Evolutionary conservation across 2,888 invertebrate genomes (phyloP), one percentile per base, ranked within the genome.

Genomic region (Branchipolynoe longqiensis): DNA sequence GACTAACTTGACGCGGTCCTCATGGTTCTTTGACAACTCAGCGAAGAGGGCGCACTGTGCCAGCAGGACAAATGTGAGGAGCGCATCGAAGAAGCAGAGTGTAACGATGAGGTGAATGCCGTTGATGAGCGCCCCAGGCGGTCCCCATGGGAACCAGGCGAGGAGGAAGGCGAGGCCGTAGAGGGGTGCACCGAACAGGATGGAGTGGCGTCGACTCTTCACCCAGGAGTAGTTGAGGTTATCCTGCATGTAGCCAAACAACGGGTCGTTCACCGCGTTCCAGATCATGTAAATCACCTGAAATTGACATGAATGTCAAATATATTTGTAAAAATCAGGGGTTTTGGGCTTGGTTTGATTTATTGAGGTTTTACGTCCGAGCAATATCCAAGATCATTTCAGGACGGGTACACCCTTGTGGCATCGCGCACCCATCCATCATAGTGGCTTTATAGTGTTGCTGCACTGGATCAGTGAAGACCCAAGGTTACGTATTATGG

Each of bases 211-310:
- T 2, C 94, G 91, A 28, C 91, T 92, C 81, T 90, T 91, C 22
- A 94, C 90, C 90, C 93, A 93, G 36, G 85, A 83, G 48, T 86
- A 90, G 12, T 87, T 89, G 31, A 90, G 88, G 25, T 89, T 91
- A 88, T 93, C 93, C 85, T 92, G 93, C 1, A 91, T 87, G 86
- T 94, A 94, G 12, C 94, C 94, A 88, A 94, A 94, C 58, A 94
- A 87, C 0, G 94, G 94, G 86, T 94, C 94, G 87, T 94, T 94
- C 36, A 94, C 87, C 0, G 94, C 93, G 88, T 94, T 94, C 94
- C 94, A 94, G 6, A 94, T 85, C 90, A 94, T 89, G 87, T 93
- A 94, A 8, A 94, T 89, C 0, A 91, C 89, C 78, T 78, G 18
- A 2, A 69, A n/a, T n/a, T n/a, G n/a, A n/a, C n/a, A n/a, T n/a